A percentile compares a stretch with the other conserved stretches of the same genome.
Conservation (phyloP, 2,113 vertebrate species). For the Macrotus californicus region DNA sequence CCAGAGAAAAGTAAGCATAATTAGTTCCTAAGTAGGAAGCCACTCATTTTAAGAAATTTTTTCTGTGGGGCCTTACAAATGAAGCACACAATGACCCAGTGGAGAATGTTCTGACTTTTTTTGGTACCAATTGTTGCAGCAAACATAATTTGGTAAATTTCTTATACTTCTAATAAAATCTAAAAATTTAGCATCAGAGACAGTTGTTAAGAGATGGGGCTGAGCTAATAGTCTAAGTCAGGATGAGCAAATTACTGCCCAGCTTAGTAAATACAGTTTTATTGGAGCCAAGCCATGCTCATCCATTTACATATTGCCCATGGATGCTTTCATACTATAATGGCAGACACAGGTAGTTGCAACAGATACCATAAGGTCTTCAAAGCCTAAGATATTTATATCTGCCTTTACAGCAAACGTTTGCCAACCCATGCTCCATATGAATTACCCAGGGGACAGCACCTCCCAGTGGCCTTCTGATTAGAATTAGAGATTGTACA, state of each 20-base stretch:
- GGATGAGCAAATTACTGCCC: background rate
- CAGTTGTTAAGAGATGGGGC: background rate
- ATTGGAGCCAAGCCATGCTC: background rate
- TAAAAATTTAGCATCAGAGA: background rate
- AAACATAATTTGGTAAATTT: background rate
- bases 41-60: background rate
- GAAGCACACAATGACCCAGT: background rate
- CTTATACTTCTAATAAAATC: background rate
- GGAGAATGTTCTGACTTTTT: background rate
- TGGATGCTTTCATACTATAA: background rate
- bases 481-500: background rate
- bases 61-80: background rate
- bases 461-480: background rate
- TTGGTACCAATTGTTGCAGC: background rate
- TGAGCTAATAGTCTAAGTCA: background rate
- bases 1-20: background rate
- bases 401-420: background rate
- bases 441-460: background rate
- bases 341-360: background rate
- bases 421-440: background rate
- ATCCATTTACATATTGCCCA: background rate
- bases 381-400: background rate
- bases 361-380: background rate
- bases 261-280: conserved; percentile 34
- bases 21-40: background rate